Base-by-base conservation (phyloP, 1,140 invertebrate genomes). In the Galendromus occidentalis region DNA sequence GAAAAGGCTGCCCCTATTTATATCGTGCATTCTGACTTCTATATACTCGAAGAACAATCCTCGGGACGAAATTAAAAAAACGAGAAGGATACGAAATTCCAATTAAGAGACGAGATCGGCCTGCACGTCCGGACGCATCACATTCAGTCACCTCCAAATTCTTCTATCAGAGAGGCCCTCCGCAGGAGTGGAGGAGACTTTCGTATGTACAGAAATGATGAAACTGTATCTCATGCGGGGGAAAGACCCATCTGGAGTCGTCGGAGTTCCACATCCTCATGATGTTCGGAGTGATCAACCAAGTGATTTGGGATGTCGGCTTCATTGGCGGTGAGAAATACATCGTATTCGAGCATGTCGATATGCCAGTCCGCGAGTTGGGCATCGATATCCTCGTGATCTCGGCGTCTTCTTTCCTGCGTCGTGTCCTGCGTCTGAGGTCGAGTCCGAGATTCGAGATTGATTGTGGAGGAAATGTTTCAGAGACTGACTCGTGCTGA, bases 381-480 rank as follows among this genome's bases (percentile, higher is more conserved):
- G 0, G 91, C 91, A 78, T 96, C 93, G 70, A 78, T 79, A 71
- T 88, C 80, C 71, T 93, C 79, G 76, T 88, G 83, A 2, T 86
- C 88, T 45, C 91, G 79, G 67, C 90, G 93, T 98, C 72, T 86
- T 86, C 69, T 86, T 91, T 1, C 94, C 94, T 77, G 86, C 94
- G 75, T 97, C 91, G 75, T 94, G n/a, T 90, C 74, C 98, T 98
- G 67, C 97, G 94, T 20, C 93, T 93, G 73, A 98, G 90, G 76
- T 95, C 96, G 1, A 98, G 77, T 45, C 89, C 91, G 78, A 86
- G 88, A 7, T 83, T 64, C 20, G 41, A 41, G 5, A 30, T 18
- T 6, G 7, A 59, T 47, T 22, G 5, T 18, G 51, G 67, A 68
- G 28, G 17, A 44, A 59, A 17, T 59, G 51, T 59, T 20, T 59